phyloP scores from a whole-genome alignment of 2,113 vertebrate species.

The Dolichallabes microphthalmus region DNA sequence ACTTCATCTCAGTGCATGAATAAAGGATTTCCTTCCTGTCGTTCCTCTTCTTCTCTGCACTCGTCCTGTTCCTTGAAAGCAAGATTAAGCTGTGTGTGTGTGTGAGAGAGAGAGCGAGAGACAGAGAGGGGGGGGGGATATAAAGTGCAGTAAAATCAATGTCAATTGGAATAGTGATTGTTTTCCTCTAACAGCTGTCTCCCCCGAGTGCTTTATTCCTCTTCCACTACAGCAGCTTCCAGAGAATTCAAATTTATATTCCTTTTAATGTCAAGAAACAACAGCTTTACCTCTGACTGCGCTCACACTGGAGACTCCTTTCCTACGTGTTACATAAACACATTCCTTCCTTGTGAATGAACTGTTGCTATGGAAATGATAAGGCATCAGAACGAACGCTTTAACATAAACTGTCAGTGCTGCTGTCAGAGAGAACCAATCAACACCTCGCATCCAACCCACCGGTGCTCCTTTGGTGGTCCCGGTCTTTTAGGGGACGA shows the following conservation, averaged over 20 bases:
- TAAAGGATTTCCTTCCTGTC: constrained; percentile 40
- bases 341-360: not conserved
- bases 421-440: not conserved
- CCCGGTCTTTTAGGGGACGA: not conserved
- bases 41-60: constrained; percentile 32
- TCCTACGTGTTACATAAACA: not conserved
- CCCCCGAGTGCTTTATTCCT: not conserved
- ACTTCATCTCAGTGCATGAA: constrained; percentile 42
- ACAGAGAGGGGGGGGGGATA: not conserved
- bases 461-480: not conserved
- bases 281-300: not conserved
- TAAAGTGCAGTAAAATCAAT: not conserved
- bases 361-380: not conserved
- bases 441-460: not conserved
- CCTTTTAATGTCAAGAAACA: too few species aligned
- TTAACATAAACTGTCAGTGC: not conserved
- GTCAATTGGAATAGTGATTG: not conserved
- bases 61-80: constrained; percentile 50
- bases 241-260: not conserved
- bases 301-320: not conserved
- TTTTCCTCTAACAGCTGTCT: not conserved
- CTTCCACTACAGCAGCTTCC: too few species aligned
- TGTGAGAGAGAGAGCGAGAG: not conserved
- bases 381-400: not conserved
- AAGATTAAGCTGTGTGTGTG: constrained; percentile 11